Evolutionary conservation across 2,797 vertebrate species (phyloP), one percentile per base, ranked within the genome.

Genomic region (Dermochelys coriacea): DNA sequence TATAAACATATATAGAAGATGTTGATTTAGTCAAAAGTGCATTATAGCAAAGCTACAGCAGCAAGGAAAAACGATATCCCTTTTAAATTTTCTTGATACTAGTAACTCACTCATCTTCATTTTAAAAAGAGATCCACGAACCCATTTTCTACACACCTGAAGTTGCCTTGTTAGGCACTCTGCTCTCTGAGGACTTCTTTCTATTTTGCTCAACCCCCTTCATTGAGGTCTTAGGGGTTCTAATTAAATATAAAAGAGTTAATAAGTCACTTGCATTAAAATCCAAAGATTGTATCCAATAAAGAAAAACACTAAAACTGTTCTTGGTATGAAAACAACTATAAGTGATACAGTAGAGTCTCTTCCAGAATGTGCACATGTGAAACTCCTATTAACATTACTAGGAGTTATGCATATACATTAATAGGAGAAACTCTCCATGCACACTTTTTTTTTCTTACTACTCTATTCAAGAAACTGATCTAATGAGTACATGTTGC

Each of bases 151-250:
- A 98, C 98, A 98, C 98, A 98, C 98, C 98, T 98, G 98, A 86
- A 95, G 97, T 88, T 97, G 97, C 97, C 97, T 98, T 98, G 98
- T 91, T 97, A 98, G 98, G 96, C 97, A 97, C 91, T 98, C 98
- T 98, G 98, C 97, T 98, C 95, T 97, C 98, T 98, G 98, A 93
- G 97, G 98, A 94, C 98, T 98, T 98, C 98, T 98, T 98, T 98
- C 97, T 98, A 98, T 71, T 98, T 96, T 98, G 98, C 96, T 98
- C 97, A 98, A 97, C 98, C 98, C 98, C 98, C 97, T 98, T 98
- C 98, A 97, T 14, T 98, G 98, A 94, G 95, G 98, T 90, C 98
- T 98, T 98, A 98, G 97, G 97, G 98, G 96, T 97, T 98, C 98
- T 98, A 98, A 97, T 98, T 97, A 97, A 98, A 98, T 95, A 98